Evolutionary conservation across 2,113 vertebrate species (phyloP).

Genomic region (Acinonyx jubatus): DNA sequence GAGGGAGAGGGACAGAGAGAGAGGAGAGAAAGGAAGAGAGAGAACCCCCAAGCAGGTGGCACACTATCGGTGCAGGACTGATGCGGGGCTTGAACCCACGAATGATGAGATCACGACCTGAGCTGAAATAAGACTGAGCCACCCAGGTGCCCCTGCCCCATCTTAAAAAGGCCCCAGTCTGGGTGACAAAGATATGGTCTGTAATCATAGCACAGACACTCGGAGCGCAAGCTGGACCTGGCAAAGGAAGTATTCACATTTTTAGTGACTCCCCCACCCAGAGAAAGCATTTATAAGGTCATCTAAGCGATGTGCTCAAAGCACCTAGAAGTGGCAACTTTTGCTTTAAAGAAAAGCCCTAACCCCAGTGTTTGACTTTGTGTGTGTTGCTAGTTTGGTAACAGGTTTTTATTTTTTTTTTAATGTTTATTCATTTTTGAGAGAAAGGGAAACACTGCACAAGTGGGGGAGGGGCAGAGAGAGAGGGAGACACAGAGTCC

Average conservation of each 20-base stretch:
- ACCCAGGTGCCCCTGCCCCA: not conserved
- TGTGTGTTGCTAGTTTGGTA: conserved; percentile 81
- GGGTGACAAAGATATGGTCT: not conserved
- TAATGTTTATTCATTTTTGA: not conserved
- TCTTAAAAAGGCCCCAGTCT: not conserved
- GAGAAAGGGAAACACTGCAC: too few relatives aligned
- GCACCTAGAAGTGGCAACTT: conserved; percentile 76
- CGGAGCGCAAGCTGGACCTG: not conserved
- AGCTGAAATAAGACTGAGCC: too few relatives aligned
- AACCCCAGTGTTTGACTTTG: conserved; percentile 71
- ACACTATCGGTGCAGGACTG: too few relatives aligned
- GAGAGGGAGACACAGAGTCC: too few relatives aligned
- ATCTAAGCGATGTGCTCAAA: conserved; percentile 64
- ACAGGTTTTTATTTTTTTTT: conserved; percentile 81
- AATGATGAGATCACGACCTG: too few relatives aligned
- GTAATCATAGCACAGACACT: not conserved
- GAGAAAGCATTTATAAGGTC: conserved; percentile 79
- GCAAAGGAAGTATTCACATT: not conserved
- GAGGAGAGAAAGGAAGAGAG: too few relatives aligned
- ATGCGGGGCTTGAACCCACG: too few relatives aligned
- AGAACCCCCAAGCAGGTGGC: too few relatives aligned
- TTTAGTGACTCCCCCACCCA: conserved; percentile 58
- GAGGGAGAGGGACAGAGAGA: too few relatives aligned
- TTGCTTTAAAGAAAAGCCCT: conserved; percentile 78
- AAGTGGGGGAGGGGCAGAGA: too few relatives aligned